Percentiles rank a stretch among this genome's conserved stretches.
These are phyloP conservation scores for Panagrolaimus sp. DNA, from an alignment of 1,140 invertebrate genomes.

Conservation along the genomic window DNA sequence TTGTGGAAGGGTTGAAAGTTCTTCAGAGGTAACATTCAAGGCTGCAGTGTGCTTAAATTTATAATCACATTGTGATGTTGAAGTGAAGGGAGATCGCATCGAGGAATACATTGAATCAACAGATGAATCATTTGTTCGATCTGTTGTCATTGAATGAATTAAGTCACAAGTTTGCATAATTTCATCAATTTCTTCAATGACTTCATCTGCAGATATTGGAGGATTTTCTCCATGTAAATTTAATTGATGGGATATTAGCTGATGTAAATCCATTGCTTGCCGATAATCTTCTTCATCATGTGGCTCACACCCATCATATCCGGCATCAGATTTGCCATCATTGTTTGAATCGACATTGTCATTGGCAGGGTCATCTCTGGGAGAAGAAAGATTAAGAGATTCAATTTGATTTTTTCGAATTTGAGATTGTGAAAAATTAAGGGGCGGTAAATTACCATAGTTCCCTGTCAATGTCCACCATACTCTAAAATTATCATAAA, in stretches of 20 bases:
- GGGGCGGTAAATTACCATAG: constrained; percentile 95
- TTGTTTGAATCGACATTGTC: constrained; percentile 25
- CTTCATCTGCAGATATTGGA: constrained; percentile 56
- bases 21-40: constrained; percentile 40
- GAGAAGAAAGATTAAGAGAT: constrained; percentile 25
- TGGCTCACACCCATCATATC: neutral
- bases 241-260: constrained; percentile 47
- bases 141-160: constrained; percentile 55
- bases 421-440: constrained; percentile 98
- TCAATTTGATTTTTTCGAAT: constrained; percentile 47
- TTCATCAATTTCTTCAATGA: constrained; percentile 59
- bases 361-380: constrained; percentile 4
- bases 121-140: constrained; percentile 52
- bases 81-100: constrained; percentile 53
- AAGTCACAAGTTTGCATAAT: constrained; percentile 59
- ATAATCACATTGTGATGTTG: constrained; percentile 29
- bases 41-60: constrained; percentile 46
- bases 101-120: constrained; percentile 58
- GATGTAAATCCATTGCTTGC: constrained; percentile 50
- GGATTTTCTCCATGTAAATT: constrained; percentile 28
- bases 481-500: constrained; percentile 72
- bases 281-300: constrained; percentile 53
- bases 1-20: constrained; percentile 47
- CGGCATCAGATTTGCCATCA: constrained; percentile 4
- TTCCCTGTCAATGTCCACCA: constrained; percentile 99